Percentiles rank a stretch among this genome's conserved stretches.
These are phyloP conservation scores for Lamprotornis superbus DNA, from an alignment of 2,113 vertebrate genomes.

Conservation along the genomic window DNA sequence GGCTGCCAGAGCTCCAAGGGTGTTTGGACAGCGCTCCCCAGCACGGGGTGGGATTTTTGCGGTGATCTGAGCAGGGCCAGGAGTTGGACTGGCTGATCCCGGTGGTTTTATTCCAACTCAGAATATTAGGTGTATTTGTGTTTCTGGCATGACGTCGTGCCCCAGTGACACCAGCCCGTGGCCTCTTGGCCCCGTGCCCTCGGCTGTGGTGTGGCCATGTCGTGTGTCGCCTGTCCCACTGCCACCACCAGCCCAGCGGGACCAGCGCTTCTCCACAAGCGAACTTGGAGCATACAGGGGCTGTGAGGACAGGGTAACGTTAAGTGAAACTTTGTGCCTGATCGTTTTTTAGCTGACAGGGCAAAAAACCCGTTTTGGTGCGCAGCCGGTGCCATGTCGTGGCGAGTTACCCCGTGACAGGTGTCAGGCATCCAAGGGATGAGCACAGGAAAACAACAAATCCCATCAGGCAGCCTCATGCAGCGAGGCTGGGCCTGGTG, in stretches of 20 bases:
- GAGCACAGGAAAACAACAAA: fast-evolving
- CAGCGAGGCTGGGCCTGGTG: fast-evolving
- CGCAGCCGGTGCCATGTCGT: fast-evolving
- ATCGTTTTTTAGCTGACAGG: fast-evolving
- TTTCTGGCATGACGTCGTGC: neutral
- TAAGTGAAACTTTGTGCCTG: neutral
- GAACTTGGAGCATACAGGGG: fast-evolving
- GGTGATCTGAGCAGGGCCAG: neutral
- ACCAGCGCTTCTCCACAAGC: fast-evolving
- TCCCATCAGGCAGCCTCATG: neutral
- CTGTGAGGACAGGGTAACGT: fast-evolving
- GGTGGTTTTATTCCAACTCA: neutral
- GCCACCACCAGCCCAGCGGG: no score
- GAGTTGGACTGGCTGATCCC: neutral
- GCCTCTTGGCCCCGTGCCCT: neutral
- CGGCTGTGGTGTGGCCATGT: fast-evolving
- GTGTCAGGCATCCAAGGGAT: fast-evolving
- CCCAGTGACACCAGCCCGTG: neutral
- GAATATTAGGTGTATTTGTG: neutral
- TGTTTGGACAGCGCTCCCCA: neutral
- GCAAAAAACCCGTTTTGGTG: fast-evolving
- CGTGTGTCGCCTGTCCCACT: fast-evolving
- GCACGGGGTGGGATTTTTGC: neutral
- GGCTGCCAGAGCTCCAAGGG: neutral
- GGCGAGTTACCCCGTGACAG: fast-evolving